Conservation (phyloP, 2,113 vertebrate species). For the Ochotona curzoniae region DNA sequence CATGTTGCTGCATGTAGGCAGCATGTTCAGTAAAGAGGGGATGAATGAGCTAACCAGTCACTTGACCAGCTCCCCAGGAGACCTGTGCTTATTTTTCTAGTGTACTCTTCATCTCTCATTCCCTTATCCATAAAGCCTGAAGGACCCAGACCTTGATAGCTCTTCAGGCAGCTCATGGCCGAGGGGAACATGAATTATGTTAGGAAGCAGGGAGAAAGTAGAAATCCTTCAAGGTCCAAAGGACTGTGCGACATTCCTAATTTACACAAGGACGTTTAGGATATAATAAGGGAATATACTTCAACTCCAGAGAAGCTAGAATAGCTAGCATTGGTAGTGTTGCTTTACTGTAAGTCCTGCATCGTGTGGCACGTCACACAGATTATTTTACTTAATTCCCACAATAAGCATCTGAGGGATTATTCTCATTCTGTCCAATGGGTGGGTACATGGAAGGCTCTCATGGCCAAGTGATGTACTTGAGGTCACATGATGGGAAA, state of each 20-base stretch:
- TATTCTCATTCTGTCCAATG: background rate
- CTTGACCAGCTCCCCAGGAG: background rate
- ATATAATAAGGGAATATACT: background rate
- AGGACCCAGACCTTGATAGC: background rate
- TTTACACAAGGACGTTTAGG: background rate
- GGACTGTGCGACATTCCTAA: background rate
- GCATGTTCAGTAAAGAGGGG: background rate
- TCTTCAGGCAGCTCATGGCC: background rate
- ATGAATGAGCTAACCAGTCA: background rate
- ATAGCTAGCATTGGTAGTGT: background rate
- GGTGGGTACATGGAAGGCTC: background rate
- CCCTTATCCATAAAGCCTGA: background rate
- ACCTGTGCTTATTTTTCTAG: background rate
- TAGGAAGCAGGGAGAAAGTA: background rate
- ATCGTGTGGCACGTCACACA: background rate
- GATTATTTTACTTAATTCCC: background rate
- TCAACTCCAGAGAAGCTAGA: background rate
- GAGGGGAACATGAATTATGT: background rate
- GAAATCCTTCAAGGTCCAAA: background rate
- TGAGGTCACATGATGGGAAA: background rate
- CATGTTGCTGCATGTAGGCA: accelerated
- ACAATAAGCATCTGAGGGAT: background rate
- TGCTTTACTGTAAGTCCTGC: background rate
- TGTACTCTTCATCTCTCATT: background rate
- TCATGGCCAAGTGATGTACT: background rate